Conservation (phyloP, 2,113 vertebrate genomes). For the Corythornis vintsioides region DNA sequence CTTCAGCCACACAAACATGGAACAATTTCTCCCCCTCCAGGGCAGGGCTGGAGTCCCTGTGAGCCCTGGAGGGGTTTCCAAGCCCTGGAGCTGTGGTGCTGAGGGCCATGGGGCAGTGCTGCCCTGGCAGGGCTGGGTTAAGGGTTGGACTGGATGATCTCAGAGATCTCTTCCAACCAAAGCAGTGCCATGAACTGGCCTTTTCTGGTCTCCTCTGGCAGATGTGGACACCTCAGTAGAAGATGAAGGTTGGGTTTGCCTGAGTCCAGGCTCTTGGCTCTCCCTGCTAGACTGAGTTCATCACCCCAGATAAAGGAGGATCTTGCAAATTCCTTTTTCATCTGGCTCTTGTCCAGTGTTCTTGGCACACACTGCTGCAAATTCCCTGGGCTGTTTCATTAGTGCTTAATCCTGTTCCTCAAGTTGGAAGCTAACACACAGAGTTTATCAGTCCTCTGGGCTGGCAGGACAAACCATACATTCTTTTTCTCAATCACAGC, state of each 20-base stretch:
- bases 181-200: neutral
- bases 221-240: neutral
- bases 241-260: neutral
- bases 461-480: neutral
- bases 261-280: neutral
- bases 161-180: neutral
- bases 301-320: neutral
- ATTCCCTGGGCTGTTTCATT: neutral
- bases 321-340: slow-evolving; percentile 18
- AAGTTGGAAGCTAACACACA: neutral
- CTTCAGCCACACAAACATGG: too few species aligned
- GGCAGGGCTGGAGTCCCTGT: too few species aligned
- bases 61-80: neutral
- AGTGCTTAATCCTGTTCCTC: neutral
- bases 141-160: neutral
- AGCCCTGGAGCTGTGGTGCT: neutral
- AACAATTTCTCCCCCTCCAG: too few species aligned
- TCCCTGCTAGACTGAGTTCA: neutral
- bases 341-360: neutral
- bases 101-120: neutral
- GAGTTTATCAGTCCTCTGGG: neutral
- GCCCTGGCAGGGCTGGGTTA: neutral
- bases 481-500: neutral
- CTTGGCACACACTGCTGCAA: neutral
- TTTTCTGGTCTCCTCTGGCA: neutral